Base-by-base conservation (phyloP, 2,888 invertebrate genomes). In the Rhagium mordax region DNA sequence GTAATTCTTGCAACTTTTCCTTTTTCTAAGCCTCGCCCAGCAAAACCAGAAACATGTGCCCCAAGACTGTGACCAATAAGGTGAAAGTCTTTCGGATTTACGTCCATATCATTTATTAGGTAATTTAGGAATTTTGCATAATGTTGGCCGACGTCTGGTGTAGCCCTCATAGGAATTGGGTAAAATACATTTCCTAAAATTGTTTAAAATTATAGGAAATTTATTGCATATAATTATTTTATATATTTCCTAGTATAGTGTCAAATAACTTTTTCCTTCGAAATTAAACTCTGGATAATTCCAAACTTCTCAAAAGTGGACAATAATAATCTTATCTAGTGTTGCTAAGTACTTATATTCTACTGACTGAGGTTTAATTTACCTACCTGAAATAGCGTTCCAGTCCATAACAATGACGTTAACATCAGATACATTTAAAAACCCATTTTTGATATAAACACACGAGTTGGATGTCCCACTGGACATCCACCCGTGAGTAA, bases 51-150 rank as follows among this genome's bases (percentile, higher is more conserved):
- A 16, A 91, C 87, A 78, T 91, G 91, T 0, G 91, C 91, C 0
- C 92, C 92, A 0, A 92, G 84, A 77, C 91, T 91, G 81, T 91
- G 91, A 0, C 92, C 92, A 64, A 92, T 88, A 51, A 90, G 83
- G 83, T 92, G 92, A 10, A 91, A 83, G 51, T 89, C 85, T 10
- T 78, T 76, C 0, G 89, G 85, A 73, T 87, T 79, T 20, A 85
- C 82, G 0, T 87, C 87, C 33, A 72, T 66, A 72, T 82, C 79
- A 3, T 81, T 78, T 4, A 87, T 75, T 3, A 91, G 76, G 18
- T 86, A 78, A 10, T 87, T 81, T 24, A 91, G 74, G 75, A 91
- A 85, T 74, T 88, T 86, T 0, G 89, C 89, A 2, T 89, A 82
- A 78, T 90, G 90, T 53, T 88, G 82, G 0, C 90, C 91, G 0